Evolutionary conservation across 2,113 vertebrate species (phyloP).

Genomic region (Corythoichthys intestinalis): DNA sequence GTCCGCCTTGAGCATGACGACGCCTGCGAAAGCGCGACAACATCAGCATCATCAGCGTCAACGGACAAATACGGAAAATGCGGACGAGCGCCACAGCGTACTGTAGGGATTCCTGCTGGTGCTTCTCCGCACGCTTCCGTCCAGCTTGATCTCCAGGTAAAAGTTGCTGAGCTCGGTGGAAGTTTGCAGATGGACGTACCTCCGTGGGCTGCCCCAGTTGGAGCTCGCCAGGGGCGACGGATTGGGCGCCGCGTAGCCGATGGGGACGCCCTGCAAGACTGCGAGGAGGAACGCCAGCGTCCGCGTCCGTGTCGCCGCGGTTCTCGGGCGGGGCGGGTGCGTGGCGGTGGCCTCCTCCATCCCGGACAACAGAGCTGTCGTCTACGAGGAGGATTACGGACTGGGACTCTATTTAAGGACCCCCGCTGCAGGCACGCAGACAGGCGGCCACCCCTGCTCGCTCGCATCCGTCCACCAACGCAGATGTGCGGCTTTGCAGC

Average conservation of each 20-base stretch:
- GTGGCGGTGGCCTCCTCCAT: constrained; percentile 43
- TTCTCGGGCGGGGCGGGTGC: constrained; percentile 36
- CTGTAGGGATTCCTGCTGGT: constrained; percentile 85
- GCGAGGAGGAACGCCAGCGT: constrained; percentile 65
- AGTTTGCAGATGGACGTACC: constrained; percentile 78
- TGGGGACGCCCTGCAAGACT: constrained; percentile 58
- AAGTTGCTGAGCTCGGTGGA: constrained; percentile 79
- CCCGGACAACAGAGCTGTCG: constrained; percentile 37
- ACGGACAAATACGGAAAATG: too few species aligned
- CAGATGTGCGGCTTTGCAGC: constrained; percentile 64
- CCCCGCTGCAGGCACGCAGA: constrained; percentile 62
- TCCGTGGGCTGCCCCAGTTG: constrained; percentile 80
- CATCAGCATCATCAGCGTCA: neutral
- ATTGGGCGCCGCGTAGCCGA: constrained; percentile 51
- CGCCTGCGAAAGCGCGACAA: constrained; percentile 65
- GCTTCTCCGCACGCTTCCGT: constrained; percentile 79
- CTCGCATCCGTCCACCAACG: constrained; percentile 67
- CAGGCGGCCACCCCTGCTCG: constrained; percentile 72
- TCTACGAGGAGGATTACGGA: constrained; percentile 25
- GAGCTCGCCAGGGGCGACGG: constrained; percentile 77
- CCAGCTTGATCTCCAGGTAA: constrained; percentile 85
- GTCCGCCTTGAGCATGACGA: constrained; percentile 82
- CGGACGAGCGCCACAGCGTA: constrained; percentile 59
- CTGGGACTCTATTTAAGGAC: constrained; percentile 75
- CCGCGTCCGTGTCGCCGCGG: neutral